These are phyloP conservation scores for Lacanobia oleracea DNA, from an alignment of 2,888 invertebrate genomes.

Conservation along the genomic window DNA sequence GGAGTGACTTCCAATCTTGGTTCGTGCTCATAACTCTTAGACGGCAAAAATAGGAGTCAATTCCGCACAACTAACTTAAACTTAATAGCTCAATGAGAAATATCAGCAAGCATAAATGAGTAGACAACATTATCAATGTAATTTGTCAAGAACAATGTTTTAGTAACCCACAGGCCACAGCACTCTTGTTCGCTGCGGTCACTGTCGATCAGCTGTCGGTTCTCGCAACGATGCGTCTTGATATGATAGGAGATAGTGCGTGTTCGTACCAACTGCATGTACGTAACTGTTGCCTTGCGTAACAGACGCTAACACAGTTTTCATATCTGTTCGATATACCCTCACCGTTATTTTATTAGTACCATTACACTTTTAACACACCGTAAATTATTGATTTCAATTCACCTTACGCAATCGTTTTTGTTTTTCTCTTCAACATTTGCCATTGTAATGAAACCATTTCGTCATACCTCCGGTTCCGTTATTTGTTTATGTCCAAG, in stretches of 20 bases:
- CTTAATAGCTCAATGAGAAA: conserved; percentile 16
- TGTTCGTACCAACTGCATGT: conserved; percentile 75
- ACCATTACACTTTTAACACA: conserved; percentile 72
- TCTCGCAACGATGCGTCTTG: conserved; percentile 83
- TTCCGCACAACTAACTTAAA: neutral
- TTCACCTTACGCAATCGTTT: conserved; percentile 45
- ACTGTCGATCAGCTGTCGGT: conserved; percentile 81
- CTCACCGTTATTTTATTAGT: conserved; percentile 74
- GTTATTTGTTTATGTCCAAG: conserved; percentile 56
- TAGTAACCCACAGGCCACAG: conserved; percentile 11
- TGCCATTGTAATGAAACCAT: conserved; percentile 38
- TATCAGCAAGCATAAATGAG: conserved; percentile 21
- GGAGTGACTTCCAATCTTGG: neutral
- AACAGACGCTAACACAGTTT: conserved; percentile 74
- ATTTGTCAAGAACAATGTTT: conserved; percentile 50
- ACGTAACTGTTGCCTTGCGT: conserved; percentile 81
- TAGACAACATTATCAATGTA: conserved; percentile 47
- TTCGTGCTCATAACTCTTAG: conserved; percentile 12
- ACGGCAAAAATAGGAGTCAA: conserved; percentile 20
- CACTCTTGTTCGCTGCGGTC: conserved; percentile 47
- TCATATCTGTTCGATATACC: conserved; percentile 70
- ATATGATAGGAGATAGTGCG: conserved; percentile 86
- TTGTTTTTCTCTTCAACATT: conserved; percentile 39
- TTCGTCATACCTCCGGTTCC: conserved; percentile 29
- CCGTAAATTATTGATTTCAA: conserved; percentile 39